A percentile compares a stretch with the other conserved stretches of the same genome.
These are phyloP conservation scores for Geococcyx californianus DNA, from an alignment of 2,113 vertebrate genomes.

Conservation along the genomic window DNA sequence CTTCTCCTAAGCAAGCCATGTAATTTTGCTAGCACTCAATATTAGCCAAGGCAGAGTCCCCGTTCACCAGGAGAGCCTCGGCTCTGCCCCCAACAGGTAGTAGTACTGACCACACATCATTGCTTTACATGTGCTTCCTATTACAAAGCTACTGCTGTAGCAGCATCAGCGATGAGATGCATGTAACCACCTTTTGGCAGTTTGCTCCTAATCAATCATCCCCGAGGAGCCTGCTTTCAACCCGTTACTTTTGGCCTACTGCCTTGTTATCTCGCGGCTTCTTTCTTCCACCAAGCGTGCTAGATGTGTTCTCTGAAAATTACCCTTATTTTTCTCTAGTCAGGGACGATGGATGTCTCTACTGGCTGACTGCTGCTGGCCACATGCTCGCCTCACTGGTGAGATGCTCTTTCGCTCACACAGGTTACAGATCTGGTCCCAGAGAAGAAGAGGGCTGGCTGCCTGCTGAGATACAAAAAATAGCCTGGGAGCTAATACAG, in stretches of 20 bases:
- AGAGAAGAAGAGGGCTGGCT: not conserved
- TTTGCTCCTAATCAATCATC: not conserved
- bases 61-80: not conserved
- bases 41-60: not conserved
- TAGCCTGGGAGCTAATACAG: not conserved
- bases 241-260: not conserved
- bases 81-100: not conserved
- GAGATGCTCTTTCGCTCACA: not conserved
- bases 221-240: not conserved
- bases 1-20: not conserved
- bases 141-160: not conserved
- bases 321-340: constrained; percentile 24
- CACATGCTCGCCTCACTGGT: not conserved
- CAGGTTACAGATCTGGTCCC: not conserved
- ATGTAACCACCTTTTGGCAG: not conserved
- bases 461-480: not conserved
- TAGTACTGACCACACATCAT: not conserved
- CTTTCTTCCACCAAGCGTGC: not conserved
- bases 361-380: not conserved
- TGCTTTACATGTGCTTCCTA: not conserved
- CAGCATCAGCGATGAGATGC: not conserved
- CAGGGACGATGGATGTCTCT: not conserved
- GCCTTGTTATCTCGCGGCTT: not conserved
- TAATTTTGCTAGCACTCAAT: rapidly evolving
- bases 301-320: not conserved